phyloP scores from a whole-genome alignment of 2,888 invertebrate genomes.

The Nyleta sp. region DNA sequence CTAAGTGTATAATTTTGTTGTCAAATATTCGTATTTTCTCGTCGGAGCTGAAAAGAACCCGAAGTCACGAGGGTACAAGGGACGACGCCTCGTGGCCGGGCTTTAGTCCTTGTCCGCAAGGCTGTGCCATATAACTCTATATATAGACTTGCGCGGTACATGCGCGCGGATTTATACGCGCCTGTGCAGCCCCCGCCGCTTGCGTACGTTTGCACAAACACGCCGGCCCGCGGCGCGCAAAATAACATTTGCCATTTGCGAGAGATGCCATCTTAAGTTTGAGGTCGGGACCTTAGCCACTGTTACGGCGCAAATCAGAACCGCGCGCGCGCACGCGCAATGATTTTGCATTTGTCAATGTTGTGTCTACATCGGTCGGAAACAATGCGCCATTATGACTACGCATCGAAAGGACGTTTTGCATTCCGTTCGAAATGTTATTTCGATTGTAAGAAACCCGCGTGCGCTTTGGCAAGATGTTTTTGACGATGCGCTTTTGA shows the following conservation, averaged over 20 bases:
- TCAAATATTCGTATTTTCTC: too few relatives aligned
- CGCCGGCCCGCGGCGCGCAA: too few relatives aligned
- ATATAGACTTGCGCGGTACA: slow-evolving; percentile 43
- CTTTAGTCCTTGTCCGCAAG: slow-evolving; percentile 57
- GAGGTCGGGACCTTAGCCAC: slow-evolving; percentile 55
- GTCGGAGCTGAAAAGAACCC: too few relatives aligned
- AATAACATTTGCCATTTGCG: slow-evolving; percentile 56
- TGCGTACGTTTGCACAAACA: slow-evolving; percentile 35
- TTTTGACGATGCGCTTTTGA: slow-evolving; percentile 19
- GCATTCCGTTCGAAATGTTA: slow-evolving; percentile 37
- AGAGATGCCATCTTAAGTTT: slow-evolving; percentile 53
- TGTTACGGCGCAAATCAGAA: slow-evolving; percentile 60
- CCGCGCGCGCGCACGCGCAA: slow-evolving; percentile 51
- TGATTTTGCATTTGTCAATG: slow-evolving; percentile 61
- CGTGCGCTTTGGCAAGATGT: background rate
- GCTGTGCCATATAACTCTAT: slow-evolving; percentile 51
- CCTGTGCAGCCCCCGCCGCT: too few relatives aligned
- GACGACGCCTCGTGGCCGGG: slow-evolving; percentile 47
- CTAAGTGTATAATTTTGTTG: too few relatives aligned
- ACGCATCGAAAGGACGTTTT: slow-evolving; percentile 41
- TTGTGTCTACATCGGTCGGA: slow-evolving; percentile 49
- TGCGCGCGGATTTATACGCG: too few relatives aligned
- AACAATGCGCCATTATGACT: slow-evolving; percentile 57
- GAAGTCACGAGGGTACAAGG: slow-evolving; percentile 47
- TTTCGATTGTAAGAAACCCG: slow-evolving; percentile 28